Evolutionary conservation across 2,113 vertebrate genomes (phyloP).

Genomic region (Hippocampus guttulatus): DNA sequence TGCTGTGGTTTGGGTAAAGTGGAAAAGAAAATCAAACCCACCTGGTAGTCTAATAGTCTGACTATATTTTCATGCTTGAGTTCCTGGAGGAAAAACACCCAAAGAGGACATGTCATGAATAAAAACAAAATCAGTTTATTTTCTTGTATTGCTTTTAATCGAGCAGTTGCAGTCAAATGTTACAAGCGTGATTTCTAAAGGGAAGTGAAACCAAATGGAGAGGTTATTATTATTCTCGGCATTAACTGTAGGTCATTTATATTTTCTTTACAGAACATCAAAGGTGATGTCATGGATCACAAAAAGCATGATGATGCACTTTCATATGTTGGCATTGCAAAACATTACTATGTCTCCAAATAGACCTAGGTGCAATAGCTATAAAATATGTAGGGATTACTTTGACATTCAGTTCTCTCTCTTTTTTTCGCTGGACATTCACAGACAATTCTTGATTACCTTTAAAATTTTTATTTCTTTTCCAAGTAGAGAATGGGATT

Average conservation of each 20-base stretch:
- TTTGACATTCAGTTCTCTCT: neutral
- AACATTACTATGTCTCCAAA: neutral
- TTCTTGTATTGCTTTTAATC: neutral
- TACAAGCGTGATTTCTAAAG: neutral
- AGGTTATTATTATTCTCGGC: neutral
- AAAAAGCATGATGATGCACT: neutral
- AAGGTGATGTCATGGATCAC: neutral
- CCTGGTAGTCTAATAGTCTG: slow-evolving; percentile 93
- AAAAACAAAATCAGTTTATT: neutral
- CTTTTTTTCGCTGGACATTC: neutral
- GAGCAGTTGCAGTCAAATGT: neutral
- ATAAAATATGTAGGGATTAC: neutral
- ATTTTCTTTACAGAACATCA: neutral
- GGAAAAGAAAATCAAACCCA: slow-evolving; percentile 35
- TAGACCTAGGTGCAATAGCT: neutral
- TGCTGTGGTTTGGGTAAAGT: neutral
- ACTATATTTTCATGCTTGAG: slow-evolving; percentile 97
- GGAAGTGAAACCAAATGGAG: neutral
- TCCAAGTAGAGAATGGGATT: slow-evolving; percentile 86
- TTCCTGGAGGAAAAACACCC: slow-evolving; percentile 71
- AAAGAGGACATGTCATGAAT: neutral
- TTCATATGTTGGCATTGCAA: neutral
- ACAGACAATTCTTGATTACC: slow-evolving; percentile 66
- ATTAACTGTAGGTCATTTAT: neutral
- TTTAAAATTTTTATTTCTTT: slow-evolving; percentile 98